Conservation (phyloP, 2,797 vertebrate genomes). For the Rachycentron canadum region DNA sequence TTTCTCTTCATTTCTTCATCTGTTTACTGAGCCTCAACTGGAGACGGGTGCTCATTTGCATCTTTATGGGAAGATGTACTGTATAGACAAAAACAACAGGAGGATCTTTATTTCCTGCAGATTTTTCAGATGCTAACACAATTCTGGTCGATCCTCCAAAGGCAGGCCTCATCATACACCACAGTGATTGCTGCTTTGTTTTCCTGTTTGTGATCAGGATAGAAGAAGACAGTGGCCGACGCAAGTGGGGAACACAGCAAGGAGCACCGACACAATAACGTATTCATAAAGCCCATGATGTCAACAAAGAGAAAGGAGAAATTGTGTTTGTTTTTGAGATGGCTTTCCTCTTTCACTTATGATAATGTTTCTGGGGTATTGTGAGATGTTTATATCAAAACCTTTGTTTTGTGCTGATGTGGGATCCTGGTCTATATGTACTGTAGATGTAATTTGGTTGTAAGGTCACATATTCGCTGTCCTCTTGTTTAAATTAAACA, state of each 20-base stretch:
- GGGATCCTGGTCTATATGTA: conserved; percentile 5
- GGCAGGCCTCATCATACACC: conserved; percentile 74
- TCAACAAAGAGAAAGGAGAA: conserved; percentile 59
- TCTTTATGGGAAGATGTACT: conserved; percentile 82
- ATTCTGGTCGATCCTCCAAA: conserved; percentile 76
- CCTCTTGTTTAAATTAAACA: conserved; percentile 28
- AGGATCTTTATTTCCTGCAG: conserved; percentile 73
- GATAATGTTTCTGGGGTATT: conserved; percentile 53
- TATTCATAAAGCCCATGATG: conserved; percentile 70
- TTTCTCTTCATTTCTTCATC: conserved; percentile 50
- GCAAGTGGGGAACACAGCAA: conserved; percentile 61
- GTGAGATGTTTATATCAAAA: conserved; percentile 52
- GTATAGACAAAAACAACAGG: conserved; percentile 77
- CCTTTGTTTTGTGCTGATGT: conserved; percentile 50
- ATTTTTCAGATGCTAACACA: conserved; percentile 72
- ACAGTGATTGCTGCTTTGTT: conserved; percentile 82
- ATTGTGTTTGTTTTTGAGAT: conserved; percentile 73
- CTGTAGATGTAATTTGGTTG: conserved; percentile 33
- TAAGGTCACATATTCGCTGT: conserved; percentile 20
- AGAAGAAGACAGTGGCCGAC: conserved; percentile 73
- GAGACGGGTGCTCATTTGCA: conserved; percentile 80
- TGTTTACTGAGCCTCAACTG: conserved; percentile 71
- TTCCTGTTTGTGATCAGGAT: conserved; percentile 80
- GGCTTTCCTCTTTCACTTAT: conserved; percentile 58
- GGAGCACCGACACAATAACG: conserved; percentile 59